Conservation (phyloP, 64 coral and sea anemone genomes). For the Montipora capricornis region DNA sequence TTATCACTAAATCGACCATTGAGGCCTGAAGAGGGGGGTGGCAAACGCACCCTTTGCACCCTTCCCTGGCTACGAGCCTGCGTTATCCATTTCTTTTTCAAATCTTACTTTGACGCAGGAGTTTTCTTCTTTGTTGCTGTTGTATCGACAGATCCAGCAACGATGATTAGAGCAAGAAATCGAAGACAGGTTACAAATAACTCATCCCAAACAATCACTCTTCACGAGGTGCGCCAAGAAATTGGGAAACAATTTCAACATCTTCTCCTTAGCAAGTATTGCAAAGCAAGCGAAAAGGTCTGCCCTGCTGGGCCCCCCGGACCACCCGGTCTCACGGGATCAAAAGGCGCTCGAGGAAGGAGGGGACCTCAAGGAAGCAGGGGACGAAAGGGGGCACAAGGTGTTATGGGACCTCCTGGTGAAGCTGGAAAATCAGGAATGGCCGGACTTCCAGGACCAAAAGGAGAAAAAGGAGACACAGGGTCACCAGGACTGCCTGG, state of each 20-base stretch:
- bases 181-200: background rate
- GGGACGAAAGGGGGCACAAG: constrained; percentile 20
- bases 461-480: constrained; percentile 28
- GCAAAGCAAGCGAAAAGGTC: constrained; percentile 39
- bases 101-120: too few relatives aligned
- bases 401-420: constrained; percentile 33
- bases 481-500: constrained; percentile 11
- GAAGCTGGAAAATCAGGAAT: constrained; percentile 13
- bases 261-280: background rate
- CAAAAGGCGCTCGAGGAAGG: constrained; percentile 15
- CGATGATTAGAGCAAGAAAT: background rate
- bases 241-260: background rate
- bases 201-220: background rate
- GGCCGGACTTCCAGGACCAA: background rate
- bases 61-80: too few relatives aligned
- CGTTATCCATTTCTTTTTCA: too few relatives aligned
- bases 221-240: background rate
- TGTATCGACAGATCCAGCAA: background rate
- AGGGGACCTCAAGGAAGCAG: constrained; percentile 11
- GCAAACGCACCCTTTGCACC: too few relatives aligned
- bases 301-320: constrained; percentile 41
- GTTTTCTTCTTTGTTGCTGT: too few relatives aligned
- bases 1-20: too few relatives aligned
- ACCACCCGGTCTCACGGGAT: constrained; percentile 8
- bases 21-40: too few relatives aligned